Evolutionary conservation across 2,888 invertebrate genomes (phyloP).

Genomic region (Suillia variegata): DNA sequence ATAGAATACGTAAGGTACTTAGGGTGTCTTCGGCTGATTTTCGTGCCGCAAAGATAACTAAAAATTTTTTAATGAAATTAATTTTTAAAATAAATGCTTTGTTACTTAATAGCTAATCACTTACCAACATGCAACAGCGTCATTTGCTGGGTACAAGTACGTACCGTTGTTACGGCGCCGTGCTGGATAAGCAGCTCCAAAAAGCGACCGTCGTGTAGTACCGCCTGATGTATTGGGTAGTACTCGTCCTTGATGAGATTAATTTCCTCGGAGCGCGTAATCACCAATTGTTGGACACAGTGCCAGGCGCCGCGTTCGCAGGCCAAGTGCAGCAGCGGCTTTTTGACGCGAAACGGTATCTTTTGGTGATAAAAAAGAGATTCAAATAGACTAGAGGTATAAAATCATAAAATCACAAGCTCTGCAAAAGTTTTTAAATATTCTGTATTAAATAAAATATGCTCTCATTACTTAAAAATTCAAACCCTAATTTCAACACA

Average conservation of each 20-base stretch:
- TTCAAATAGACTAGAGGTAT: too few relatives aligned
- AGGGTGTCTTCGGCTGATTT: slow-evolving; percentile 75
- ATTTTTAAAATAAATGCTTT: neutral
- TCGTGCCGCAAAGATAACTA: slow-evolving; percentile 71
- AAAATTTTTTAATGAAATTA: slow-evolving; percentile 4
- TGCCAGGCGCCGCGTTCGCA: slow-evolving; percentile 76
- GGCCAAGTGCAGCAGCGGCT: slow-evolving; percentile 71
- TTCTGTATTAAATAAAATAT: too few relatives aligned
- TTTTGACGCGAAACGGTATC: slow-evolving; percentile 65
- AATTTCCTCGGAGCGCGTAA: slow-evolving; percentile 71
- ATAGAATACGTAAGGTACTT: slow-evolving; percentile 70
- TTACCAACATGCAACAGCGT: slow-evolving; percentile 69
- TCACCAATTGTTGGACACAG: slow-evolving; percentile 71
- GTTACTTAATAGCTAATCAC: too few relatives aligned
- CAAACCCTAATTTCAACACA: neutral
- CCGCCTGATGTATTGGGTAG: slow-evolving; percentile 78
- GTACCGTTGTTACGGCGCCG: slow-evolving; percentile 74
- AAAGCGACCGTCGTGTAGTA: slow-evolving; percentile 73
- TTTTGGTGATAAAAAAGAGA: slow-evolving; percentile 27
- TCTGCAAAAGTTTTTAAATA: too few relatives aligned
- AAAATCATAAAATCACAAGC: too few relatives aligned
- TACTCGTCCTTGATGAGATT: slow-evolving; percentile 76
- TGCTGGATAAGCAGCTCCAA: slow-evolving; percentile 69
- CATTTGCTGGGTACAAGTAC: slow-evolving; percentile 75
- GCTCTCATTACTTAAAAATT: too few relatives aligned